Evolutionary conservation across 2,797 vertebrate species (phyloP).

Genomic region (Enteromius trimaculatus): DNA sequence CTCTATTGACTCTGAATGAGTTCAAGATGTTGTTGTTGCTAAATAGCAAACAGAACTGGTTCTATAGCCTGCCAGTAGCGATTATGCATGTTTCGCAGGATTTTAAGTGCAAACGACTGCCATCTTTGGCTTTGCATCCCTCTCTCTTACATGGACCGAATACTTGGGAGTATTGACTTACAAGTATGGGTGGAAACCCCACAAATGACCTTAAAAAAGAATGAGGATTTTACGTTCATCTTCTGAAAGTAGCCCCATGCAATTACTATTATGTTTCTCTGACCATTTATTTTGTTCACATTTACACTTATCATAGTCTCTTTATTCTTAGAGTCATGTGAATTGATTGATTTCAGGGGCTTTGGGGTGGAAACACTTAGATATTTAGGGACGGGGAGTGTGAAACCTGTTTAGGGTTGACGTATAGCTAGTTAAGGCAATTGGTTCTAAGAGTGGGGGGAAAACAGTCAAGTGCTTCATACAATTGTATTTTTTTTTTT

Average conservation of each 20-base stretch:
- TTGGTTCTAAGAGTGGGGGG: slow-evolving; percentile 60
- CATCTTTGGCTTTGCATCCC: slow-evolving; percentile 45
- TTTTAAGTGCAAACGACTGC: slow-evolving; percentile 42
- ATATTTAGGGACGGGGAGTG: slow-evolving; percentile 43
- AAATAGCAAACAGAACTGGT: slow-evolving; percentile 33
- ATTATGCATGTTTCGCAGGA: slow-evolving; percentile 51
- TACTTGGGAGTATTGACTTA: slow-evolving; percentile 42
- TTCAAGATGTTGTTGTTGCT: slow-evolving; percentile 44
- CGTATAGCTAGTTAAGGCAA: slow-evolving; percentile 52
- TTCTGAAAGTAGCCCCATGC: slow-evolving; percentile 37
- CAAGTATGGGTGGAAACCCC: slow-evolving; percentile 18
- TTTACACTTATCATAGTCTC: slow-evolving; percentile 32
- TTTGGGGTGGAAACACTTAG: slow-evolving; percentile 47
- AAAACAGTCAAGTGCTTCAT: slow-evolving; percentile 58
- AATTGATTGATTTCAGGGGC: slow-evolving; percentile 41
- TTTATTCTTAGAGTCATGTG: slow-evolving; percentile 38
- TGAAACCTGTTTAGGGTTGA: slow-evolving; percentile 53
- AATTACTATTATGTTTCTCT: slow-evolving; percentile 31
- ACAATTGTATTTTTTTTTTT: slow-evolving; percentile 63
- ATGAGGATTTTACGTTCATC: background rate
- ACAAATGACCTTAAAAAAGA: slow-evolving; percentile 38
- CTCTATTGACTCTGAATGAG: slow-evolving; percentile 48
- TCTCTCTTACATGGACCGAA: slow-evolving; percentile 47
- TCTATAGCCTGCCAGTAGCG: slow-evolving; percentile 41
- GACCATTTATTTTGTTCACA: slow-evolving; percentile 26